Evolutionary conservation across 2,888 invertebrate species (phyloP), one percentile per base, ranked within the genome.

Genomic region (Dicyrtoma fusca): DNA sequence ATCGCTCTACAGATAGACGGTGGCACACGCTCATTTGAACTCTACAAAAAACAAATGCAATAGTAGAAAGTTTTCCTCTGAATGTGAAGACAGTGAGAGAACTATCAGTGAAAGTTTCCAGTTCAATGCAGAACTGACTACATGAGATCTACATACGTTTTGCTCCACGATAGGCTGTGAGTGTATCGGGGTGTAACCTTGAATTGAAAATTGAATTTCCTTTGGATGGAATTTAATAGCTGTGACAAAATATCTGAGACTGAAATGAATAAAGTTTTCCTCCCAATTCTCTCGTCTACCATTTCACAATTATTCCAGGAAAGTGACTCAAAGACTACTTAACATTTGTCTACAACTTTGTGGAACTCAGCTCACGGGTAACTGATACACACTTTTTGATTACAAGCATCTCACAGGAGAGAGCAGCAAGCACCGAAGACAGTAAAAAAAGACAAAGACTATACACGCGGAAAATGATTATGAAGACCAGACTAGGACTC

Each of bases 401-500:
- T n/a, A n/a, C n/a, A n/a, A n/a, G n/a, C n/a, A n/a, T n/a, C n/a
- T n/a, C n/a, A n/a, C 25, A 34, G 10, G 10, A 21, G 25, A 57
- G 23, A 25, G n/a, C n/a, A n/a, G n/a, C n/a, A 21, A 25, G 21
- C 10, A 57, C 8, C 19, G 57, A 61, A 61, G 42, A n/a, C 1
- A 1, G 4, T 25, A 59, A 14, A 59, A 59, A 59, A 59, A 59
- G 59, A 34, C 5, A 59, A 25, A 59, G n/a, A 26, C 6, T n/a
- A n/a, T n/a, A n/a, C n/a, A n/a, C n/a, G n/a, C 4, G 34, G 34
- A 53, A 53, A 53, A 53, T 21, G 53, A 8, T 17, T 53, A 63
- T 45, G 53, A 72, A 63, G 51, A 72, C 68, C 63, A 68, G 51
- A 25, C 25, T 23, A 63, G 70, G 62, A 19, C 44, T 45, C 17